phyloP scores from a whole-genome alignment of 2,113 vertebrate genomes.

The Cryptotis parvus region DNA sequence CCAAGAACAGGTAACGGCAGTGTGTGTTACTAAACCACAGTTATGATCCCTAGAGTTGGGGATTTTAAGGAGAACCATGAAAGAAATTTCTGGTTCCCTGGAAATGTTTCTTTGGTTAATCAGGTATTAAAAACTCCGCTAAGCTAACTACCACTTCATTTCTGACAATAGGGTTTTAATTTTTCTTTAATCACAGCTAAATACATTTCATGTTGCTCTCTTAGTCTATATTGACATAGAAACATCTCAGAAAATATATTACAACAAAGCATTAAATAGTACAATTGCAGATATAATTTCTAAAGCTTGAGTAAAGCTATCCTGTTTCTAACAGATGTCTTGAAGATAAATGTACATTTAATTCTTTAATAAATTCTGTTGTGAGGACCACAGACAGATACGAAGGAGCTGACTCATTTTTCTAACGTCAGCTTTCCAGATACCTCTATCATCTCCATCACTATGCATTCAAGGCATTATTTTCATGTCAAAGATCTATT shows the following conservation, averaged over 20 bases:
- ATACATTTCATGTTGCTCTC: constrained; percentile 63
- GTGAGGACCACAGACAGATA: background rate
- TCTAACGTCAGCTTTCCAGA: constrained; percentile 47
- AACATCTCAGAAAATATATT: constrained; percentile 40
- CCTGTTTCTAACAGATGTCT: constrained; percentile 29
- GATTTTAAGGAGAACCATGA: background rate
- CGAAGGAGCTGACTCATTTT: constrained; percentile 35
- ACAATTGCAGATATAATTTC: constrained; percentile 66
- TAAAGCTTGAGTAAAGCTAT: constrained; percentile 46
- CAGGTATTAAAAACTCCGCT: constrained; percentile 11
- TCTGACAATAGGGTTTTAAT: constrained; percentile 55
- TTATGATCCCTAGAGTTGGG: background rate
- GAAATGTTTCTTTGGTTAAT: background rate
- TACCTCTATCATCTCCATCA: constrained; percentile 39
- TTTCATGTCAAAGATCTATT: constrained; percentile 8
- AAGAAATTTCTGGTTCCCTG: background rate
- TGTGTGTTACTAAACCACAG: background rate
- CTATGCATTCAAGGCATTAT: background rate
- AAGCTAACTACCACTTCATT: background rate
- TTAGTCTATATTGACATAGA: constrained; percentile 39
- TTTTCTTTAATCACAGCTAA: constrained; percentile 50
- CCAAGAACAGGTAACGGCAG: background rate
- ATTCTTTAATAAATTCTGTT: constrained; percentile 57
- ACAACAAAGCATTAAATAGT: constrained; percentile 57
- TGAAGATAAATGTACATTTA: constrained; percentile 57